Evolutionary conservation across 1,140 invertebrate genomes (phyloP).

Genomic region (Bombus consobrinus): DNA sequence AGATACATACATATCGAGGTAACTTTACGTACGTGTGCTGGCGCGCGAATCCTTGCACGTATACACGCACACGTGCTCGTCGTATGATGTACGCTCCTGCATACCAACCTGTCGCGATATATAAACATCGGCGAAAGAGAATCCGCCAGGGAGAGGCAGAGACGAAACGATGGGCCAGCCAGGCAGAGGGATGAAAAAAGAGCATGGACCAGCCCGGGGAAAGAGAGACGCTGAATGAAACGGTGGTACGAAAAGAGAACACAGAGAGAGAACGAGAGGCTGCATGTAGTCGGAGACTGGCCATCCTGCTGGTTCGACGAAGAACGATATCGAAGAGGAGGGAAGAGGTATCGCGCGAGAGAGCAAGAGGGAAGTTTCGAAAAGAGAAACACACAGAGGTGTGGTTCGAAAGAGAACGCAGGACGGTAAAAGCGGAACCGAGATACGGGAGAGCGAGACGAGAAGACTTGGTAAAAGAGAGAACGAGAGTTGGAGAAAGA

Average conservation of each 20-base stretch:
- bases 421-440: constrained; percentile 35
- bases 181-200: constrained; percentile 28
- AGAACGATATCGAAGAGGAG: constrained; percentile 32
- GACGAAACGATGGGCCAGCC: background rate
- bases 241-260: background rate
- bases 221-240: constrained; percentile 4
- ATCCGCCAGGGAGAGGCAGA: constrained; percentile 2
- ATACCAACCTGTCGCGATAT: constrained; percentile 61
- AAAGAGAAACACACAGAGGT: constrained; percentile 29
- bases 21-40: background rate
- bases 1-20: constrained; percentile 12
- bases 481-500: constrained; percentile 25
- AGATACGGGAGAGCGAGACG: constrained; percentile 4
- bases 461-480: constrained; percentile 14
- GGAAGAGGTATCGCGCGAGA: background rate
- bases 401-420: constrained; percentile 32
- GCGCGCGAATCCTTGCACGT: constrained; percentile 1
- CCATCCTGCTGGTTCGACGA: constrained; percentile 24
- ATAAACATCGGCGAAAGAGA: constrained; percentile 64
- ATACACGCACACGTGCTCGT: constrained; percentile 7
- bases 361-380: constrained; percentile 16
- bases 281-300: constrained; percentile 38
- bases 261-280: constrained; percentile 37
- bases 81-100: constrained; percentile 55
- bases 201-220: background rate